These are phyloP conservation scores for Phymorhynchus buccinoides DNA, from an alignment of 1,140 invertebrate genomes.

Conservation along the genomic window DNA sequence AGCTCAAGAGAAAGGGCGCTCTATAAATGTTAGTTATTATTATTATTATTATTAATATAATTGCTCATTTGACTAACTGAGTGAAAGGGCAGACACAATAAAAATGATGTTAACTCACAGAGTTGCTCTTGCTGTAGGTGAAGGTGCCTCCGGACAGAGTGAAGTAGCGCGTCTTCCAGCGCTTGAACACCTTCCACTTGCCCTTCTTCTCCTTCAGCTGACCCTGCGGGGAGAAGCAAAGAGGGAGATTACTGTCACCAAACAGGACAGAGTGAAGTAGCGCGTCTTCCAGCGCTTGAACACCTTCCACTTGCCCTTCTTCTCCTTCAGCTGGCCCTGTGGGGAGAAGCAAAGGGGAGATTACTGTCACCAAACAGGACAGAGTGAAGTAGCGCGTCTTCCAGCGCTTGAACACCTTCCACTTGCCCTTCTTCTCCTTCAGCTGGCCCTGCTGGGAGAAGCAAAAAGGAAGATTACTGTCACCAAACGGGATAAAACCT, in stretches of 20 bases:
- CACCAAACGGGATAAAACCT: too few species aligned
- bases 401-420: constrained; percentile 92
- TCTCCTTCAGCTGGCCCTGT: constrained; percentile 94
- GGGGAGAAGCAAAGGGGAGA: constrained; percentile 64
- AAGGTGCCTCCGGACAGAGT: constrained; percentile 92
- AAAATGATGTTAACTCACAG: constrained; percentile 76
- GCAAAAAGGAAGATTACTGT: too few species aligned
- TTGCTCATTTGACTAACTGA: neutral
- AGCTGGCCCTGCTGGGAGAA: constrained; percentile 94
- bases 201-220: constrained; percentile 96
- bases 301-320: constrained; percentile 92
- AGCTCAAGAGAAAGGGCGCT: too few species aligned
- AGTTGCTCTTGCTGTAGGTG: constrained; percentile 83
- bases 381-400: constrained; percentile 93
- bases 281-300: constrained; percentile 92
- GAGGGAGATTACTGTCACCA: too few species aligned
- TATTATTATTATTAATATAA: too few species aligned
- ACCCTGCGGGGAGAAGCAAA: constrained; percentile 80
- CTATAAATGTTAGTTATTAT: too few species aligned
- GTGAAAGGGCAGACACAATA: neutral
- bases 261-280: constrained; percentile 89
- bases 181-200: constrained; percentile 89
- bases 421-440: constrained; percentile 96
- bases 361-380: too few species aligned
- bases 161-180: constrained; percentile 94